Conservation (phyloP, 2,113 vertebrate genomes). For the Cyphomyrus plagiostoma region DNA sequence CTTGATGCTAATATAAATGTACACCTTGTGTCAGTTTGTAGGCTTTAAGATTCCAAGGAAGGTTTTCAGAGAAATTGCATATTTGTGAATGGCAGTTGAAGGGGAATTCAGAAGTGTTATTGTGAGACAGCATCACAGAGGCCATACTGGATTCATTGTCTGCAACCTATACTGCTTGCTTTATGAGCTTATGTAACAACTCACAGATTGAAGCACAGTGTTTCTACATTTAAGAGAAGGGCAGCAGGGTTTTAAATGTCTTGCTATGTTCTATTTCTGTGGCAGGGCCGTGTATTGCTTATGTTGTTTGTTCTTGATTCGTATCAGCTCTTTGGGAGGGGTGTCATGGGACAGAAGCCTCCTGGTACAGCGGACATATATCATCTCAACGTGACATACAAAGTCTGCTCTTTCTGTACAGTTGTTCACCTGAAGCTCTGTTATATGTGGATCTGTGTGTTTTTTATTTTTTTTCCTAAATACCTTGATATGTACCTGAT, state of each 20-base stretch:
- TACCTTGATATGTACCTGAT: neutral
- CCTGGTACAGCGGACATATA: neutral
- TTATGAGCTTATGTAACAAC: neutral
- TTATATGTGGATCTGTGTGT: neutral
- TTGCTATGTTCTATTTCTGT: neutral
- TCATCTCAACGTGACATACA: neutral
- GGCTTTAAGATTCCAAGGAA: constrained; percentile 20
- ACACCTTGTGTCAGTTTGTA: constrained; percentile 17
- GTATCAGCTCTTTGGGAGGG: neutral
- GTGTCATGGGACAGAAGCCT: neutral
- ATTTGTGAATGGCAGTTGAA: neutral
- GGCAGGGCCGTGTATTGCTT: neutral
- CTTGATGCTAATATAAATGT: constrained; percentile 16
- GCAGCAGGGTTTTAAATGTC: neutral
- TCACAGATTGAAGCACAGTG: neutral
- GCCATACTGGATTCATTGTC: neutral
- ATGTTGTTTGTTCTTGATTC: neutral
- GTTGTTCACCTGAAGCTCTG: neutral
- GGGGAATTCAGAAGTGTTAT: neutral
- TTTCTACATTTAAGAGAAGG: neutral
- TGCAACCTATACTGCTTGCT: neutral
- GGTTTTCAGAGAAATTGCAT: constrained; percentile 6
- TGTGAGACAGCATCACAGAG: neutral
- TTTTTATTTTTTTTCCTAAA: neutral
- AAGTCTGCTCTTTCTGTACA: neutral